Conservation (phyloP, 2,113 vertebrate genomes). For the Eptesicus fuscus region DNA sequence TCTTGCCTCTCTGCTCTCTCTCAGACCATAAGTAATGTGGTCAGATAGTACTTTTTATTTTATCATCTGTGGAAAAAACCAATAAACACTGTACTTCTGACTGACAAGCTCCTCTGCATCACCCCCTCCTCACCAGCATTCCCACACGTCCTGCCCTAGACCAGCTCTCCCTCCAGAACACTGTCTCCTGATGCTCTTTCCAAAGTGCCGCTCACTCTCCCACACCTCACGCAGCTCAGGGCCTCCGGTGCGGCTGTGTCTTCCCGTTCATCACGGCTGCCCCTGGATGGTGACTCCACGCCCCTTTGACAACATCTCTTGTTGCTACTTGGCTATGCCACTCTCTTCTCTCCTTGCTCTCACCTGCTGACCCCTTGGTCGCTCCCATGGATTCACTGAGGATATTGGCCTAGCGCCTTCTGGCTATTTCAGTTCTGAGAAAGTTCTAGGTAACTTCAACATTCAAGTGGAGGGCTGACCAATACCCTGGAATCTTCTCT, state of each 20-base stretch:
- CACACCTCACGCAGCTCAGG: neutral
- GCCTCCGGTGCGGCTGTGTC: neutral
- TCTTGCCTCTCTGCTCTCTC: neutral
- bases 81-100: neutral
- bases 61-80: neutral
- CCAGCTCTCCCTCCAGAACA: neutral
- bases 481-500: neutral
- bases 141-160: neutral
- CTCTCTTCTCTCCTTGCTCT: neutral
- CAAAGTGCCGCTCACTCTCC: neutral
- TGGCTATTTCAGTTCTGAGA: neutral
- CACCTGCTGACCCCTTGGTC: neutral
- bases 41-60: neutral
- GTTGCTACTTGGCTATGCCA: neutral
- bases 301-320: neutral
- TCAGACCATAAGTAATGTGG: neutral
- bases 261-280: neutral
- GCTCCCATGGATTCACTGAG: neutral
- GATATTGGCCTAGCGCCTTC: neutral
- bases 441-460: neutral
- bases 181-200: neutral
- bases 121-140: neutral
- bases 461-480: no score
- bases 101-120: neutral
- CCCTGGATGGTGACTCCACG: neutral